Evolutionary conservation across 2,797 vertebrate genomes (phyloP).

Genomic region (Molossus molossus): DNA sequence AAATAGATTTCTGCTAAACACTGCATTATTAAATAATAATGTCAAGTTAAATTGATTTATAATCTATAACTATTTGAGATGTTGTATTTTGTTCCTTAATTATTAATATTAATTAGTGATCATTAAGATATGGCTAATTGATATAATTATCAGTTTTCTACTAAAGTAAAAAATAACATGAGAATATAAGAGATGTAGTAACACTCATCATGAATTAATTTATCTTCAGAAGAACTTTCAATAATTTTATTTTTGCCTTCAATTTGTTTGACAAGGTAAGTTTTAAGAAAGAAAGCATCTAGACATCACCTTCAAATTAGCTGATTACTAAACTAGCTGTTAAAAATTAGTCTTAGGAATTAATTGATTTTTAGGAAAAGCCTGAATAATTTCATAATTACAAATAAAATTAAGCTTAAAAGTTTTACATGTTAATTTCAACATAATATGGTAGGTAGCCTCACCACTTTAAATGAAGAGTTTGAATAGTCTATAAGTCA

Average conservation of each 20-base stretch:
- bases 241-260: not conserved
- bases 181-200: not conserved
- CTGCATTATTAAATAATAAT: not conserved
- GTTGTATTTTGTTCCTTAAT: not conserved
- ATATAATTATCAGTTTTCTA: not conserved
- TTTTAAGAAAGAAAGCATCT: not conserved
- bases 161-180: not conserved
- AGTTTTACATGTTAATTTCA: constrained; percentile 2
- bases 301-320: not conserved
- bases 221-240: constrained; percentile 20
- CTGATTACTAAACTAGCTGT: not conserved
- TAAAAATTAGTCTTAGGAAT: constrained; percentile 31
- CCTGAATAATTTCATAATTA: not conserved
- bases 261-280: constrained; percentile 23
- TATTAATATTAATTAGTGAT: not conserved
- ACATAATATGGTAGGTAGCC: not conserved
- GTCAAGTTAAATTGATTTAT: not conserved
- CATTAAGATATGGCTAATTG: not conserved
- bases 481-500: not conserved
- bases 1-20: not conserved
- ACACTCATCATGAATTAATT: not conserved
- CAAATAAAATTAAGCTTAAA: constrained; percentile 56
- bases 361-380: constrained; percentile 32
- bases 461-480: not conserved
- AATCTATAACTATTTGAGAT: not conserved